Evolutionary conservation across 2,113 vertebrate species (phyloP), one percentile per base, ranked within the genome.

Genomic region (Microtus richardsoni): DNA sequence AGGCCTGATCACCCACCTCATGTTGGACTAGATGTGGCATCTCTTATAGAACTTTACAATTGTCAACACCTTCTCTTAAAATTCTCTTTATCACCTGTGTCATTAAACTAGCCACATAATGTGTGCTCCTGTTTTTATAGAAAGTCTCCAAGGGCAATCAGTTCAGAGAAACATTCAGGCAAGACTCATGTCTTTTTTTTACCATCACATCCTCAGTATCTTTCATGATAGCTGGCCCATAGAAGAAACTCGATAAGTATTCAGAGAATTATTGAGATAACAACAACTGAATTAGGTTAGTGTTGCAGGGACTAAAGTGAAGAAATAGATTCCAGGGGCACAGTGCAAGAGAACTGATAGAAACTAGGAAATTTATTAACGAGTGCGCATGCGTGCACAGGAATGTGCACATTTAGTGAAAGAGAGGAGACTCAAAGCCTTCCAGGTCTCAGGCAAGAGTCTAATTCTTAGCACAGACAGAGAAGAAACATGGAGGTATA

Each of bases 111-210:
- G 47, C 30, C 30, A 68, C 24, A 68, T 41, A 54, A 54, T 28
- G 16, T 47, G 17, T 26, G n/a, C 58, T 49, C 47, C 24, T 5
- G 19, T 73, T 91, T 70, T n/a, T 47, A 36, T 5, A 64, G 68
- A 91, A 89, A 77, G 9, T 73, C 47, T 89, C 70, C 49, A 54
- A 52, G 1, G 62, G 85, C 80, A 33, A 52, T 77, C 0, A 21
- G 36, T 44, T 44, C 44, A 26, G 70, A 93, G 94, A 73, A 90
- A 22, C 44, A 85, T 79, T 87, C 16, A 17, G 83, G 66, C 19
- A 85, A 92, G 71, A 62, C 24, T 74, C 62, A 36, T 49, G 36
- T n/a, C 90, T 85, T 91, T 80, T 91, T 80, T 58, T 90, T 62
- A 60, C 60, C 16, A 3, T 88, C n/a, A 44, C 60, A n/a, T 36